Base-by-base conservation (phyloP, 2,888 invertebrate genomes). In the Yponomeuta malinellus region DNA sequence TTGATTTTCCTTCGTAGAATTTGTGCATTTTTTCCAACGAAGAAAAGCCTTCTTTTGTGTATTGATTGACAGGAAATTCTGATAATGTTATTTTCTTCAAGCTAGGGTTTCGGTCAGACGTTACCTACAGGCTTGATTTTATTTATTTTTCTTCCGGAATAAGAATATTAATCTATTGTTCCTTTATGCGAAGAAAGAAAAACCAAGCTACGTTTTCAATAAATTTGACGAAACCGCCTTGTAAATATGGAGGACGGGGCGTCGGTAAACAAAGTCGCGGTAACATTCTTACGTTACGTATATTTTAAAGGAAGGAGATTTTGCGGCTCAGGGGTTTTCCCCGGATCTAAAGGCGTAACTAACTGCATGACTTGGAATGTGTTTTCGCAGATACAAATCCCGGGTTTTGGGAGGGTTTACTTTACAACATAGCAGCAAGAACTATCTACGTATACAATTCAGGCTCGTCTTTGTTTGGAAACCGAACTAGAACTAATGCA, bases 331-430 rank as follows among this genome's bases (percentile, higher is more conserved):
- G 78, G 79, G 82, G 79, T 83, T 83, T 84, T 79, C 79, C 76
- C 74, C 78, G 83, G 82, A 85, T 86, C 79, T 78, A 77, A 75
- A 75, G 77, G 79, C 81, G 83, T 86, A 86, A 87, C 86, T 88
- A 87, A 87, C 86, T 85, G 85, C 79, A 81, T 78, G 80, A 81
- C 81, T 83, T 80, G 80, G 80, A 87, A 86, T 84, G 81, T 88
- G 82, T 88, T 86, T 83, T 81, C 79, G 80, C 80, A 81, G 80
- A 81, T 81, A 85, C 82, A 83, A 85, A 85, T 80, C 83, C 82
- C 76, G 81, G 84, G 78, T 81, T 81, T 81, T 76, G 74, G 43
- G 73, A 73, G 80, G 80, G 81, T 84, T 83, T 81, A 78, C 78
- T 81, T 77, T 76, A 74, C 76, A 74, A 37, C n/a, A 69, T 48